These are phyloP conservation scores for Melanocharis versteri DNA, from an alignment of 2,113 vertebrate genomes.

Conservation along the genomic window DNA sequence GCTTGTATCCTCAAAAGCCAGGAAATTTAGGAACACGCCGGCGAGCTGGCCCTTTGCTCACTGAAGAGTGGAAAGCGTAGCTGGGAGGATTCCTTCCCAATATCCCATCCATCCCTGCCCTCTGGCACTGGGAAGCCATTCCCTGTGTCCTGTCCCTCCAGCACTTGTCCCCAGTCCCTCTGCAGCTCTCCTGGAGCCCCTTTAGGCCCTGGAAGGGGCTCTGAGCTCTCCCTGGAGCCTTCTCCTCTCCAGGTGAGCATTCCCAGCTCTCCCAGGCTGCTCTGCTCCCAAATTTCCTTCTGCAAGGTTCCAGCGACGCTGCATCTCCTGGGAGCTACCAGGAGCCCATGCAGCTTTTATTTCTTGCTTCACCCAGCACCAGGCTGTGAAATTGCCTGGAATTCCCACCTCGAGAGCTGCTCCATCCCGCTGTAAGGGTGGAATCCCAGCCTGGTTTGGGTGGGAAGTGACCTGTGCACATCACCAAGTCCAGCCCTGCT, in stretches of 20 bases:
- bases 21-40: constrained; percentile 23
- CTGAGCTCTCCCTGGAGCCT: fast-evolving
- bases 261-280: background rate
- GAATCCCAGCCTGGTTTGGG: background rate
- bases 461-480: background rate
- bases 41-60: background rate
- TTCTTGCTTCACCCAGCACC: background rate
- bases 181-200: background rate
- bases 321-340: fast-evolving
- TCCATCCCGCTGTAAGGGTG: background rate
- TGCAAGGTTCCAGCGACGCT: fast-evolving
- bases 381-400: background rate
- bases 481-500: background rate
- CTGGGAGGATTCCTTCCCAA: background rate
- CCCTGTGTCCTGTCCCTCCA: background rate
- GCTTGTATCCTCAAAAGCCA: constrained; percentile 51
- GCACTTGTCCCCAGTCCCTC: background rate
- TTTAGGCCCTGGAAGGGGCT: fast-evolving
- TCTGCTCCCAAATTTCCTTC: background rate
- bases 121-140: background rate
- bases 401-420: background rate
- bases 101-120: background rate
- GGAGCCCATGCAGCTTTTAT: background rate
- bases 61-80: background rate
- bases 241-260: background rate